Evolutionary conservation across 53 echinoderm and acorn worm species (phyloP), one percentile per base, ranked within the genome.

Genomic region (Apostichopus leukothele): DNA sequence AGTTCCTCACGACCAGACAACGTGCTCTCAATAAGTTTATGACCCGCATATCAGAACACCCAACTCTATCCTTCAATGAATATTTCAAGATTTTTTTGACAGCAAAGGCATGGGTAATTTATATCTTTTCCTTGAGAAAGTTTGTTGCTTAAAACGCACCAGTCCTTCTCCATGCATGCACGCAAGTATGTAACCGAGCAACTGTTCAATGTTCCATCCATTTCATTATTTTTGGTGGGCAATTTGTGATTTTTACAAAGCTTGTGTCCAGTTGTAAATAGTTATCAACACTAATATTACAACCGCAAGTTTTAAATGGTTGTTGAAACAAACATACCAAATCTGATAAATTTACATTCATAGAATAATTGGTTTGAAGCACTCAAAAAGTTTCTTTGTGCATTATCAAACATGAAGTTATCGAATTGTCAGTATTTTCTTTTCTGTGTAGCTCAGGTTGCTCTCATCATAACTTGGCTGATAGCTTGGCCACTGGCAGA

Each of bases 31-130:
- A 95, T 92, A 93, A 95, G 75, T 98, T 98, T 88, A 76, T 98
- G 88, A 91, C 89, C 55, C 89, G 98, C 75, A 93, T 98, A 67
- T 89, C 97, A 5, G 95, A 97, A 76, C 97, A 97, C 78, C 94
- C 98, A 1, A 93, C 94, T 3, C 86, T 98, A n/a, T 98, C 98
- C 71, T 98, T 95, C 91, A 95, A 98, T 71, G 94, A 94, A 68
- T 92, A 84, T 66, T 93, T 98, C 79, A 92, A 97, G 89, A 89
- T 97, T 85, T 97, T 97, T 76, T 91, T 97, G 21, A 97, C 97
- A 55, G 97, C 94, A 79, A 97, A 97, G 97, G 97, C 95, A 97
- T 97, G 97, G 97, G 97, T 97, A 97, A 97, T 89, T 83, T 86
- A 89, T 83, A 74, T 71, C 74, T 86, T 71, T 86, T 74, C 86